These are phyloP conservation scores for Drosophila mimetica DNA, from an alignment of 2,888 invertebrate genomes.

Conservation along the genomic window DNA sequence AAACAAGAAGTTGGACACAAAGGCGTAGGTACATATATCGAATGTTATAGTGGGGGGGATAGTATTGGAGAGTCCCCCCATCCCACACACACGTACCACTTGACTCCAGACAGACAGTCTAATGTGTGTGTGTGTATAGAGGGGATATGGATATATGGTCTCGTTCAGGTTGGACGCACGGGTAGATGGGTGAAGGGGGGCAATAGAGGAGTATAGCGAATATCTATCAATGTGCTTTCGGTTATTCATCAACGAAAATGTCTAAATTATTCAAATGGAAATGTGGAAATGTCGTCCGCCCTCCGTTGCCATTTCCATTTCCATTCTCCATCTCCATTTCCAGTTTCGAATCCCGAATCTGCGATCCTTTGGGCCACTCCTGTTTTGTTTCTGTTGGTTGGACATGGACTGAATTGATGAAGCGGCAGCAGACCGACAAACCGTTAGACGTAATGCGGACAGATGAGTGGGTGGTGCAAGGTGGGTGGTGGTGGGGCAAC, in stretches of 20 bases:
- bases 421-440: slow-evolving; percentile 75
- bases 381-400: slow-evolving; percentile 57
- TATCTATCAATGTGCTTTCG: slow-evolving; percentile 80
- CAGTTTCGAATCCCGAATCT: not conserved
- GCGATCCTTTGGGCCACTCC: slow-evolving; percentile 26
- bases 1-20: slow-evolving; percentile 25
- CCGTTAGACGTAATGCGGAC: slow-evolving; percentile 52
- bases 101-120: slow-evolving; percentile 37
- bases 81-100: slow-evolving; percentile 21
- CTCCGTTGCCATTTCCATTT: slow-evolving; percentile 7
- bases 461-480: slow-evolving; percentile 30
- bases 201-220: slow-evolving; percentile 7
- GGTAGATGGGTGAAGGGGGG: not conserved
- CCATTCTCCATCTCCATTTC: slow-evolving; percentile 4
- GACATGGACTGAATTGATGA: slow-evolving; percentile 72
- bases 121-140: not conserved
- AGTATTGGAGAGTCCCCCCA: slow-evolving; percentile 16
- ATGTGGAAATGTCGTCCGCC: slow-evolving; percentile 65
- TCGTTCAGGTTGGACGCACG: slow-evolving; percentile 18
- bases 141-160: slow-evolving; percentile 17
- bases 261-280: slow-evolving; percentile 82
- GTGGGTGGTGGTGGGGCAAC: slow-evolving; percentile 11
- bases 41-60: slow-evolving; percentile 32
- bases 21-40: slow-evolving; percentile 1
- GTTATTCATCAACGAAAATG: slow-evolving; percentile 81